Base-by-base conservation (phyloP, 2,113 vertebrate species). In the Vulpes vulpes region DNA sequence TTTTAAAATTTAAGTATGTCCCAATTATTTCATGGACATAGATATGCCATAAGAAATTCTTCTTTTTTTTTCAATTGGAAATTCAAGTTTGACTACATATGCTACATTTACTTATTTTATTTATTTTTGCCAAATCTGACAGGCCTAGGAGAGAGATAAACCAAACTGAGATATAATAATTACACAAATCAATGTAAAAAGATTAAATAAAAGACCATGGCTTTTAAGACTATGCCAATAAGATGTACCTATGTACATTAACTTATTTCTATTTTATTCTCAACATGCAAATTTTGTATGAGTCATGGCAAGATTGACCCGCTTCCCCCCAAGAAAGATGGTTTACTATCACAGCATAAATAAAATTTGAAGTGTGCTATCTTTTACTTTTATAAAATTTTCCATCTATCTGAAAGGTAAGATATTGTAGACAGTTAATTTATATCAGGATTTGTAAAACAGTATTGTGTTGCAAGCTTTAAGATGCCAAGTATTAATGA, bases 291-390 rank as follows among this genome's bases (percentile, higher is more conserved):
- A 38, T 64, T 89, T 94, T 0, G 71, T 82, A 1, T 5, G 65
- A 73, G 1, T 79, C 3, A 78, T 86, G 8, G 1, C 11, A 91
- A 80, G 3, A 49, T 4, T 89, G 57, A 10, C 2, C 4, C 1
- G 1, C 1, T 8, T 1, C 0, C 15, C 25, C 23, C 2, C 2
- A 17, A 20, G 16, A 64, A 35, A 51, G 4, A n/a, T 57, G 5
- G 2, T 14, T 67, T 49, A 91, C 15, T 73, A 30, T 35, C 17
- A 64, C 19, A 71, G 35, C 5, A 49, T 59, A 62, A 85, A 27
- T 71, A 74, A 88, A 73, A 0, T 59, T 22, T 55, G 4, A 91
- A 65, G 32, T 14, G 69, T 30, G 7, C 5, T 69, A 16, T 67
- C 20, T 78, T 87, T 60, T 60, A 38, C 49, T 89, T 43, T 71